phyloP scores from a whole-genome alignment of 2,797 vertebrate genomes.

The Tangara arthus region DNA sequence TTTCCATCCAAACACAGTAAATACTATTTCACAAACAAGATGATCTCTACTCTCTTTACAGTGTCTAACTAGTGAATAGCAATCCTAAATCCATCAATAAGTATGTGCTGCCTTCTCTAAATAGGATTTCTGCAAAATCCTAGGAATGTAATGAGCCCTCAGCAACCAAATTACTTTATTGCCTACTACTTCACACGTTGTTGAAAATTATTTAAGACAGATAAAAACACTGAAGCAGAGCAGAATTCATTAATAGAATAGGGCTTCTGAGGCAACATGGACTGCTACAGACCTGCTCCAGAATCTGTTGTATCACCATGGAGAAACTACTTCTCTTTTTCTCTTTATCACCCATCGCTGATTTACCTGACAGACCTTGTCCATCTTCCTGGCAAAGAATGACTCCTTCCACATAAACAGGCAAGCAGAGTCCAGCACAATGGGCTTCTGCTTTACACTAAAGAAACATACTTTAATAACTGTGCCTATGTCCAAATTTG shows the following conservation, averaged over 20 bases:
- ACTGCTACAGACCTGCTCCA: not conserved
- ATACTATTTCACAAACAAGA: not conserved
- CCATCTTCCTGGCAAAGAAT: not conserved
- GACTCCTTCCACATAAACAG: not conserved
- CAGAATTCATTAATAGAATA: not conserved
- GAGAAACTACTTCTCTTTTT: not conserved
- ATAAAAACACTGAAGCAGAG: not conserved
- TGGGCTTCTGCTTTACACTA: not conserved
- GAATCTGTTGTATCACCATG: not conserved
- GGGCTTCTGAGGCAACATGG: not conserved
- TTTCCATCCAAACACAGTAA: slow-evolving; percentile 28
- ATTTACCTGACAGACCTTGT: not conserved
- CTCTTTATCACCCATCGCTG: not conserved
- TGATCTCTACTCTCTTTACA: not conserved
- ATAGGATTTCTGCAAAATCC: not conserved
- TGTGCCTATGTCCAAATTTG: not conserved
- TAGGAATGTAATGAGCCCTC: not conserved
- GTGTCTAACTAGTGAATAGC: slow-evolving; percentile 3
- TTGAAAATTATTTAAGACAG: slow-evolving; percentile 6
- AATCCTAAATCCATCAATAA: not conserved
- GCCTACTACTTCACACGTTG: not conserved
- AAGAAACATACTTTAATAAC: not conserved
- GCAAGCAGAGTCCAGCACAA: not conserved
- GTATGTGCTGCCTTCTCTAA: not conserved
- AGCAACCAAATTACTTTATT: slow-evolving; percentile 13